Evolutionary conservation across 1,140 invertebrate species (phyloP).

Genomic region (Vanessa atalanta): DNA sequence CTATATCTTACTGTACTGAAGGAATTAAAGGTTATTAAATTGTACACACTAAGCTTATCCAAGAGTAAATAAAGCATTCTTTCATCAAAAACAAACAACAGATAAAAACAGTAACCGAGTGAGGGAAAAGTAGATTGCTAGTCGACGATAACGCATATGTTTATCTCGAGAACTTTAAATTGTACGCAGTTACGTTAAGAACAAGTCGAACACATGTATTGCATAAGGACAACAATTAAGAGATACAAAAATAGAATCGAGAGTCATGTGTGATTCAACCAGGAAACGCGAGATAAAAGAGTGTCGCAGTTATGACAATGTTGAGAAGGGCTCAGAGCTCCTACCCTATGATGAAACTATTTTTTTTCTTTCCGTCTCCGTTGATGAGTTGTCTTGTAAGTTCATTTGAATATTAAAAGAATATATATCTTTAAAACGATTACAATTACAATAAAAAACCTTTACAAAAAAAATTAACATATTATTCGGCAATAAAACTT

Average conservation of each 20-base stretch:
- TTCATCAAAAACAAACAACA: neutral
- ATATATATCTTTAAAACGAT: neutral
- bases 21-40: no score
- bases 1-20: no score
- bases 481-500: no score
- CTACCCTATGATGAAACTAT: neutral
- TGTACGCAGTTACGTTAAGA: slow-evolving; percentile 9
- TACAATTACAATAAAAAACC: no score
- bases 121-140: neutral
- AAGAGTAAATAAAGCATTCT: neutral
- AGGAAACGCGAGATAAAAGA: slow-evolving; percentile 23
- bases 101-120: neutral
- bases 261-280: slow-evolving; percentile 27
- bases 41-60: no score
- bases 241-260: slow-evolving; percentile 25
- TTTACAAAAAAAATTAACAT: no score
- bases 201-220: slow-evolving; percentile 16
- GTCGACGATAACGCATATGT: neutral
- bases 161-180: slow-evolving; percentile 1
- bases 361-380: no score
- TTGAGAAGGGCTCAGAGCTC: slow-evolving; percentile 6
- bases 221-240: slow-evolving; percentile 20
- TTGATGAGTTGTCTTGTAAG: no score
- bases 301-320: slow-evolving; percentile 18
- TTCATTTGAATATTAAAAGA: no score